Base-by-base conservation (phyloP, 2,113 vertebrate genomes). In the Dromiciops gliroides region DNA sequence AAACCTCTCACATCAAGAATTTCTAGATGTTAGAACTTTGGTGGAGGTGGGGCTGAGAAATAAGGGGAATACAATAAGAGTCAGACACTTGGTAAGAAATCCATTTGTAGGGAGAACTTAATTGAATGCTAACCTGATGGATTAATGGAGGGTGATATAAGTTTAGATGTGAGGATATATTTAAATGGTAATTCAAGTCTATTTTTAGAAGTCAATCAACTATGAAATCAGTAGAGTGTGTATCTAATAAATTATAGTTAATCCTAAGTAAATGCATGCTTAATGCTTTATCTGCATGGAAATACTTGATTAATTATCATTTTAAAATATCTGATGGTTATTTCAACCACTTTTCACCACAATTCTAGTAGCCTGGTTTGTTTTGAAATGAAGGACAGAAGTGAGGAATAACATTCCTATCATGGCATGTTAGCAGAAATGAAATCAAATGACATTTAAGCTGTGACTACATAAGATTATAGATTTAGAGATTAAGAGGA, bases 221-320 rank as follows among this genome's bases (percentile, higher is more conserved):
- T 92, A 48, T 49, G 14, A 22, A 93, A 90, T 88, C 31, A 89
- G 92, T 93, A 96, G 92, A 90, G 47, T n/a, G 67, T 24, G 50
- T 7, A 50, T 12, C 23, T 90, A 91, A 94, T 89, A 75, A 14
- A 92, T 44, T 52, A 56, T 0, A 92, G 60, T 51, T 95, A 95
- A 67, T 96, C n/a, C 90, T 94, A 48, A 90, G 49, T 51, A 2
- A 92, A 94, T 93, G 94, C 92, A 93, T 89, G 44, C 12, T 16
- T 44, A 60, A 89, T 88, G 44, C 2, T n/a, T 50, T 91, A 90
- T 95, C 93, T 89, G 93, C 23, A 90, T 47, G 93, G 9, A 44
- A 23, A 56, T 83, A 94, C 91, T 22, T 48, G 49, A 91, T 89
- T 94, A 31, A 31, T 91, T 94, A 31, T 96, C 50, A 52, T 2